A percentile compares a stretch with the other conserved stretches of the same genome.
These are phyloP conservation scores for Sturnus vulgaris DNA, from an alignment of 2,113 vertebrate species.

Conservation along the genomic window DNA sequence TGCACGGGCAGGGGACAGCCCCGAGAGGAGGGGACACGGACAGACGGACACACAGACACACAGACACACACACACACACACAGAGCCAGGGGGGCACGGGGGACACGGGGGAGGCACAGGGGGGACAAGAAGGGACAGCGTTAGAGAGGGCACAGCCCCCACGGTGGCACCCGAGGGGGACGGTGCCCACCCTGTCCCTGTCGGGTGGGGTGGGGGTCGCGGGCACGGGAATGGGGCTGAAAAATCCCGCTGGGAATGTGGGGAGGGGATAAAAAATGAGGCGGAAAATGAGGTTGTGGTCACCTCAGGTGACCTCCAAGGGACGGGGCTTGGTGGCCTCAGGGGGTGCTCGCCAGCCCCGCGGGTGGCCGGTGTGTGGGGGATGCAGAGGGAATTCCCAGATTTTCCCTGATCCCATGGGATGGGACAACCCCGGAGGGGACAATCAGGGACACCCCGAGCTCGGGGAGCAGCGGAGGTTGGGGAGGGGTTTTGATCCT, in stretches of 20 bases:
- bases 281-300: too few species aligned
- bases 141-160: slow-evolving; percentile 61
- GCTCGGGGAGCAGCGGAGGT: too few species aligned
- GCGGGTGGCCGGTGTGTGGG: accelerated
- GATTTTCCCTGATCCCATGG: not conserved
- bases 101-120: slow-evolving; percentile 2
- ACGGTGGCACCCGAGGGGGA: not conserved
- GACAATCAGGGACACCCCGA: not conserved
- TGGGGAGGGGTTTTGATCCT: too few species aligned
- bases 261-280: too few species aligned
- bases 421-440: not conserved
- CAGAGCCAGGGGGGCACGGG: not conserved
- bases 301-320: not conserved
- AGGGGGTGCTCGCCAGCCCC: accelerated
- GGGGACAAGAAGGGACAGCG: slow-evolving; percentile 72
- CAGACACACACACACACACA: not conserved
- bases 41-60: not conserved
- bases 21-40: not conserved
- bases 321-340: not conserved
- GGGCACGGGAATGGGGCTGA: not conserved
- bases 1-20: slow-evolving; percentile 7
- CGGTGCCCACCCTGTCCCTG: not conserved
- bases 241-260: too few species aligned
- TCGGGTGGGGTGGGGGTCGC: too few species aligned
- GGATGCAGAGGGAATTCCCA: not conserved